Percentiles rank a stretch among this genome's conserved stretches.
Evolutionary conservation across 2,113 vertebrate genomes (phyloP).

Genomic region (Erinaceus europaeus): DNA sequence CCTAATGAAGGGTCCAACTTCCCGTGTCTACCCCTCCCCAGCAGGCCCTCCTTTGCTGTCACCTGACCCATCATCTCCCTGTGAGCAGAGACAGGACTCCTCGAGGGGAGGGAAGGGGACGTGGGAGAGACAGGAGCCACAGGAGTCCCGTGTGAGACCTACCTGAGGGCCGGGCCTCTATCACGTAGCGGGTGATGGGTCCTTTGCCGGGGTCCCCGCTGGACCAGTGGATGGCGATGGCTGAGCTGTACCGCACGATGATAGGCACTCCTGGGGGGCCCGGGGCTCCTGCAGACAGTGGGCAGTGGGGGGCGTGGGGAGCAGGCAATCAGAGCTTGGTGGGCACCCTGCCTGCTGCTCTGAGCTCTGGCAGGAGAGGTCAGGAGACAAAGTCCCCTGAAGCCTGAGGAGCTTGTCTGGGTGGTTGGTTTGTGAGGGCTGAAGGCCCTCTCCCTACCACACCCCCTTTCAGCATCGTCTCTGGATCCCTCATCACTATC

Average conservation of each 20-base stretch:
- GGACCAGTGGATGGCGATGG: slow-evolving; percentile 97
- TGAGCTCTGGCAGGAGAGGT: not conserved
- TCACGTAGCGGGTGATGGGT: slow-evolving; percentile 95
- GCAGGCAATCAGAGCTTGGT: rapidly evolving
- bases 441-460: not conserved
- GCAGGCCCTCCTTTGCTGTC: no score
- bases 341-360: rapidly evolving
- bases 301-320: not conserved
- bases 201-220: slow-evolving; percentile 93
- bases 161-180: slow-evolving; percentile 98
- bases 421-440: not conserved
- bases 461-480: no score
- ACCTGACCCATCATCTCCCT: no score
- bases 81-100: no score
- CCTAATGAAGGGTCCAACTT: no score
- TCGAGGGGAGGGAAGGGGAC: no score
- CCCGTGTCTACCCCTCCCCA: no score
- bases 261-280: slow-evolving; percentile 94
- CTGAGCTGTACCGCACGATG: slow-evolving; percentile 92
- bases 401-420: rapidly evolving
- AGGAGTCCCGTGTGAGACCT: not conserved
- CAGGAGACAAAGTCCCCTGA: rapidly evolving
- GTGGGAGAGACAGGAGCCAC: not conserved
- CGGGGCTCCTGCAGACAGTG: slow-evolving; percentile 87
- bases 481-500: not conserved